Evolutionary conservation across 2,888 invertebrate genomes (phyloP).

Genomic region (Acanthopleura granulata): DNA sequence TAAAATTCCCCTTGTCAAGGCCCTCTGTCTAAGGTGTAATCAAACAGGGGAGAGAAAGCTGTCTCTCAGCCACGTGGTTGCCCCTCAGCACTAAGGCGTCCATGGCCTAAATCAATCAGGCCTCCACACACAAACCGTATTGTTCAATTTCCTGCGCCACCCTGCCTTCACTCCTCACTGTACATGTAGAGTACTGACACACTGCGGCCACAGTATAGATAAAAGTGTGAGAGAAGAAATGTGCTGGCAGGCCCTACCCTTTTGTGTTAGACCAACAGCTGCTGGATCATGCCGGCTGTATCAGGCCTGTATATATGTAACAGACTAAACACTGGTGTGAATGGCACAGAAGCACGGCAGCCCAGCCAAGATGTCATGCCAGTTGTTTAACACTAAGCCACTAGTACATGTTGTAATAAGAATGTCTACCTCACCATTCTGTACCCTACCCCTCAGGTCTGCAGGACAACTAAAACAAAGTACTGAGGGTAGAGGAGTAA

Average conservation of each 20-base stretch:
- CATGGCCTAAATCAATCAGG: constrained; percentile 15
- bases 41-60: background rate
- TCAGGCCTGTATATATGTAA: no score
- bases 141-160: constrained; percentile 12
- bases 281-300: background rate
- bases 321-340: no score
- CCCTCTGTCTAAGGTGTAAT: background rate
- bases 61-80: constrained; percentile 7
- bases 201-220: background rate
- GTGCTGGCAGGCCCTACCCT: background rate
- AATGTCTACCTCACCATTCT: no score
- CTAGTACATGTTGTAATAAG: no score
- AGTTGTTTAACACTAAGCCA: no score
- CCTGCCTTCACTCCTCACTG: no score
- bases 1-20: constrained; percentile 6
- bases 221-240: background rate
- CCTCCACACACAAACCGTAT: background rate
- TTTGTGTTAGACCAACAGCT: background rate
- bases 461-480: no score
- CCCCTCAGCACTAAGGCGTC: background rate
- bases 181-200: no score
- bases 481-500: no score
- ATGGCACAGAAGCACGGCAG: no score
- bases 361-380: no score
- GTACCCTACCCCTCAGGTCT: no score